Evolutionary conservation across 92 coral and sea anemone species (phyloP).

Genomic region (Phenganax stokvisi): DNA sequence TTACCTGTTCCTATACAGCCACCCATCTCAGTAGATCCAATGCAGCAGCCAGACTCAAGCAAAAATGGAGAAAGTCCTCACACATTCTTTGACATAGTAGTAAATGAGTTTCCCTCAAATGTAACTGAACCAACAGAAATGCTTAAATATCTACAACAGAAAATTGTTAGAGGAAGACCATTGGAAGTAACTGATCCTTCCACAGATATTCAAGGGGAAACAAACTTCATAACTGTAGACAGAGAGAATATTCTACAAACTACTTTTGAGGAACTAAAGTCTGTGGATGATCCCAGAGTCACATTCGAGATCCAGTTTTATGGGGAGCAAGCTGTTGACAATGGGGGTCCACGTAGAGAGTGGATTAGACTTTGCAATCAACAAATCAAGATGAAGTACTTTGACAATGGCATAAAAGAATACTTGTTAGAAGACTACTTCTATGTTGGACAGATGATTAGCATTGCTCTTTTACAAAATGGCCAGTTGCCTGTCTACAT

Average conservation of each 20-base stretch:
- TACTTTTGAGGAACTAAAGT: conserved; percentile 55
- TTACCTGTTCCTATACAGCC: conserved; percentile 1
- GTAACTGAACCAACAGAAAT: conserved; percentile 57
- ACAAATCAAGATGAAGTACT: conserved; percentile 42
- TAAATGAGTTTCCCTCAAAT: conserved; percentile 39
- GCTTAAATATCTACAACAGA: conserved; percentile 55
- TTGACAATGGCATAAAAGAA: conserved; percentile 52
- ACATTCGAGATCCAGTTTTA: conserved; percentile 50
- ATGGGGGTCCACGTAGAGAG: conserved; percentile 55
- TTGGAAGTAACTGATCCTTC: conserved; percentile 50
- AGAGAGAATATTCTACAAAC: conserved; percentile 52
- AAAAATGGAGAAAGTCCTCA: conserved; percentile 9
- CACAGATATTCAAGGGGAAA: conserved; percentile 43
- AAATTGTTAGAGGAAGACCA: conserved; percentile 52
- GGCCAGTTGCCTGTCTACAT: conserved; percentile 46
- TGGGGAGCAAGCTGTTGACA: conserved; percentile 50
- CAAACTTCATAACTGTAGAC: conserved; percentile 55
- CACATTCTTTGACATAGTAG: conserved; percentile 20
- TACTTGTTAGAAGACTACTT: conserved; percentile 52
- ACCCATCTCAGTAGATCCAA: neutral
- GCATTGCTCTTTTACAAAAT: conserved; percentile 56
- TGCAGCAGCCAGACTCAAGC: neutral
- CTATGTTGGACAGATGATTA: conserved; percentile 46
- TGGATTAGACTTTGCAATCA: conserved; percentile 52
- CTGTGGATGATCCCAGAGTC: conserved; percentile 41